Percentiles rank a stretch among this genome's conserved stretches.
These are phyloP conservation scores for Cyrtonyx montezumae DNA, from an alignment of 2,113 vertebrate genomes.

Conservation along the genomic window DNA sequence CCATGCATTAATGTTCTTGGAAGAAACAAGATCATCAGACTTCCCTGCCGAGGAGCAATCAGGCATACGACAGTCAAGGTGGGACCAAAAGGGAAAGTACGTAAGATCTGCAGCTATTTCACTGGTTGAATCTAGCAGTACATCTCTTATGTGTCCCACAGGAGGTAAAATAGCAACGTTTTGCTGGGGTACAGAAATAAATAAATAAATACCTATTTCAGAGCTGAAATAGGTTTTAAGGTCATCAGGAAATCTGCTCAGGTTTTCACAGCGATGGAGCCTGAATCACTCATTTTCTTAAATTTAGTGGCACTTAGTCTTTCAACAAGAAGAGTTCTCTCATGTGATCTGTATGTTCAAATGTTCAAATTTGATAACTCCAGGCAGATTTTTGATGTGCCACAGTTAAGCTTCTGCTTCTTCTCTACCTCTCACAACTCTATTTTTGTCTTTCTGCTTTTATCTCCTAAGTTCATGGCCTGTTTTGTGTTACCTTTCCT, in stretches of 20 bases:
- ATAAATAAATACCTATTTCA: background rate
- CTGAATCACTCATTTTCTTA: background rate
- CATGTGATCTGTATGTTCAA: background rate
- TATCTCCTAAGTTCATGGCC: background rate
- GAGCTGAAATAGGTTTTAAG: background rate
- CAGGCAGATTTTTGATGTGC: background rate
- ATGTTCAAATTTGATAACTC: background rate
- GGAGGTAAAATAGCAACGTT: conserved; percentile 23
- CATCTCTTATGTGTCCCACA: background rate
- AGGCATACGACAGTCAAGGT: background rate
- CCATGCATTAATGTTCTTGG: conserved; percentile 31
- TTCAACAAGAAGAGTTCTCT: background rate
- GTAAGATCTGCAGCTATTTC: background rate
- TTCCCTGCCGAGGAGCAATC: conserved; percentile 61
- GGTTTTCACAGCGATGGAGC: background rate
- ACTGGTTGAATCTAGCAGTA: background rate
- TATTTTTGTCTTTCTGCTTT: background rate
- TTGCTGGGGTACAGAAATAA: background rate
- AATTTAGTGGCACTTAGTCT: background rate
- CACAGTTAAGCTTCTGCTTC: background rate
- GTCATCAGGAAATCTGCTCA: background rate
- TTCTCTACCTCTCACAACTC: background rate
- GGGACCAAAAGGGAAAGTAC: background rate
- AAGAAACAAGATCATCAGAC: conserved; percentile 21
- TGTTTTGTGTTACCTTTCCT: background rate